Evolutionary conservation across 2,797 vertebrate genomes (phyloP).

Genomic region (Tragopan temminckii): DNA sequence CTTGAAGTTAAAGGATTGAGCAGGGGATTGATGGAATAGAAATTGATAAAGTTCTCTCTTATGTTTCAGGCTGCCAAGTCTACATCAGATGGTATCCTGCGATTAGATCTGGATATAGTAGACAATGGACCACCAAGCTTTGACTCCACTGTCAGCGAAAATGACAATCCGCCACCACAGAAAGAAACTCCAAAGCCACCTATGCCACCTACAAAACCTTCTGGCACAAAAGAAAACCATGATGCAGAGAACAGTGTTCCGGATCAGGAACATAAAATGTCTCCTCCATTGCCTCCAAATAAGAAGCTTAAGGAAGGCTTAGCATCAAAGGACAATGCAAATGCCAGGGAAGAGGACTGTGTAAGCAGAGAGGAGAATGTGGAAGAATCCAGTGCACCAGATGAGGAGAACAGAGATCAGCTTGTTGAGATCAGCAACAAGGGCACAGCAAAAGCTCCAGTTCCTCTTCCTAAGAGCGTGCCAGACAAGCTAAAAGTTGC

Average conservation of each 20-base stretch:
- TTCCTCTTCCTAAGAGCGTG: constrained; percentile 63
- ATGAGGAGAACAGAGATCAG: constrained; percentile 46
- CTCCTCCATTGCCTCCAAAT: constrained; percentile 79
- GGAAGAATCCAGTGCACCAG: constrained; percentile 34
- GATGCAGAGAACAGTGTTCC: constrained; percentile 25
- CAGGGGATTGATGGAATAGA: neutral
- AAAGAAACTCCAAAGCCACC: constrained; percentile 78
- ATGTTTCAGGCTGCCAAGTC: constrained; percentile 85
- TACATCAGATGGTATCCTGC: constrained; percentile 88
- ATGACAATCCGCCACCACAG: constrained; percentile 20
- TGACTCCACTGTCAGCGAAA: constrained; percentile 35
- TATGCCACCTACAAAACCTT: constrained; percentile 82
- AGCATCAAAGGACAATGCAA: constrained; percentile 10
- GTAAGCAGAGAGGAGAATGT: neutral
- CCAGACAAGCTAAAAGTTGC: constrained; percentile 80
- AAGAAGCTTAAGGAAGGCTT: constrained; percentile 70
- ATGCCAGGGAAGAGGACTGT: constrained; percentile 30
- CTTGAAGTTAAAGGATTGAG: neutral
- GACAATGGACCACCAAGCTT: constrained; percentile 81
- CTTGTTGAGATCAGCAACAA: constrained; percentile 6
- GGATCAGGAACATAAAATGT: constrained; percentile 56
- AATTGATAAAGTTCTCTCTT: neutral
- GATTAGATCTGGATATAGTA: constrained; percentile 88
- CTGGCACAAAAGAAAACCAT: constrained; percentile 40
- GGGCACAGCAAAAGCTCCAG: constrained; percentile 19